phyloP scores from a whole-genome alignment of 2,888 invertebrate genomes.

The Kryphioiulus occultus region DNA sequence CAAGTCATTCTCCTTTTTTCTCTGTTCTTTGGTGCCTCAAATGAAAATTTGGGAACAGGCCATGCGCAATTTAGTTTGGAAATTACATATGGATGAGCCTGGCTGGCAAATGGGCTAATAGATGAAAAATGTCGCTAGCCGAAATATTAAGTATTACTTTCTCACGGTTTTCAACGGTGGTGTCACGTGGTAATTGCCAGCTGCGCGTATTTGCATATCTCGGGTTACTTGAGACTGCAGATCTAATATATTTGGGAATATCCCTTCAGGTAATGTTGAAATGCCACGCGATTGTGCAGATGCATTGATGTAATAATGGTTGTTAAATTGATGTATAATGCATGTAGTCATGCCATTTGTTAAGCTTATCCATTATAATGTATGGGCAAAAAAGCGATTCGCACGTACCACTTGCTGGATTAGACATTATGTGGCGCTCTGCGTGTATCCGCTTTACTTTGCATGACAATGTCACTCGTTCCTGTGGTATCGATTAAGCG shows the following conservation, averaged over 20 bases:
- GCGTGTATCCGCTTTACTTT: too few relatives aligned
- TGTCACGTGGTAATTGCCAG: background rate
- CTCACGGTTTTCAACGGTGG: background rate
- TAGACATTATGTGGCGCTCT: too few relatives aligned
- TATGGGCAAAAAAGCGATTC: too few relatives aligned
- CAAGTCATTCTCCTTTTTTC: background rate
- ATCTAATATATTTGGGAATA: background rate
- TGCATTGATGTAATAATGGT: too few relatives aligned
- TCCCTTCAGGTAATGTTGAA: background rate
- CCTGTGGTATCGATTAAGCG: too few relatives aligned
- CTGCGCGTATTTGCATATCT: background rate
- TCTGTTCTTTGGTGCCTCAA: background rate
- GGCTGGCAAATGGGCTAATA: background rate
- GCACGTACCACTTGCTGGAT: too few relatives aligned
- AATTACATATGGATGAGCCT: constrained; percentile 38
- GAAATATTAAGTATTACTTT: background rate
- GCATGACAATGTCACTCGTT: too few relatives aligned
- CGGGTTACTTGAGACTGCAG: background rate
- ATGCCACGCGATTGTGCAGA: background rate
- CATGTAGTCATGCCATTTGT: too few relatives aligned
- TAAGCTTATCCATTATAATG: too few relatives aligned
- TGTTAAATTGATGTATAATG: too few relatives aligned
- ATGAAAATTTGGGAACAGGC: background rate
- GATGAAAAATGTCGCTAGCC: background rate
- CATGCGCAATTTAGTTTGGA: background rate